phyloP scores from a whole-genome alignment of 2,797 vertebrate genomes.

The Acanthiza pusilla region DNA sequence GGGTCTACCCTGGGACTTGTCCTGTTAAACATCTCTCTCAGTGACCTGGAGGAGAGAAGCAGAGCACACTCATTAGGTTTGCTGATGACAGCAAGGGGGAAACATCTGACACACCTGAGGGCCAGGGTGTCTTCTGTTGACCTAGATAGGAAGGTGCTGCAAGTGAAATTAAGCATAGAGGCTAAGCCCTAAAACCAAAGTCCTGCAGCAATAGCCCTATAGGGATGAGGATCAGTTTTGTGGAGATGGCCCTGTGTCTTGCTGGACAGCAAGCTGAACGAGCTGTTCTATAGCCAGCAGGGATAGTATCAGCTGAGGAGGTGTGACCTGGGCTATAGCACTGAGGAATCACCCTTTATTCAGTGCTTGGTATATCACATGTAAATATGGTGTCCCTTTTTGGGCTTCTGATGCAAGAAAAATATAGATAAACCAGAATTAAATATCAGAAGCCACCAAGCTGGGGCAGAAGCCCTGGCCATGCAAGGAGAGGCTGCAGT shows the following conservation, averaged over 20 bases:
- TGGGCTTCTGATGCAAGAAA: background rate
- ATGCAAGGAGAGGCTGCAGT: background rate
- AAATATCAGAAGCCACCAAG: background rate
- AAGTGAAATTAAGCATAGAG: background rate
- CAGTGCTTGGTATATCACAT: background rate
- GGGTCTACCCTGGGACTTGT: background rate
- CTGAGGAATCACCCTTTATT: background rate
- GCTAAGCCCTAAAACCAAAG: background rate
- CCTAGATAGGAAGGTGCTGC: background rate
- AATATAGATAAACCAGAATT: background rate
- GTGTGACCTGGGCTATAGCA: background rate
- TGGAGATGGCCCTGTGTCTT: background rate
- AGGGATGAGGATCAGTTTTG: background rate
- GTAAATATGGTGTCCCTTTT: background rate
- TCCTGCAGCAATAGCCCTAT: background rate
- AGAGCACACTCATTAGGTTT: background rate
- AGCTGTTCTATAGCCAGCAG: background rate
- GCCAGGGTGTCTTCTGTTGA: background rate
- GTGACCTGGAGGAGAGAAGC: background rate
- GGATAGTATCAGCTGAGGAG: accelerated
- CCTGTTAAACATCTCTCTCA: background rate
- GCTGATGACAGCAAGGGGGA: background rate
- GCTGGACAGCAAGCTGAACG: background rate
- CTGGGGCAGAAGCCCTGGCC: accelerated
- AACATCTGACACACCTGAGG: accelerated